Percentiles rank a stretch among this genome's conserved stretches.
Evolutionary conservation across 2,888 invertebrate species (phyloP).

Genomic region (Sturmia bella): DNA sequence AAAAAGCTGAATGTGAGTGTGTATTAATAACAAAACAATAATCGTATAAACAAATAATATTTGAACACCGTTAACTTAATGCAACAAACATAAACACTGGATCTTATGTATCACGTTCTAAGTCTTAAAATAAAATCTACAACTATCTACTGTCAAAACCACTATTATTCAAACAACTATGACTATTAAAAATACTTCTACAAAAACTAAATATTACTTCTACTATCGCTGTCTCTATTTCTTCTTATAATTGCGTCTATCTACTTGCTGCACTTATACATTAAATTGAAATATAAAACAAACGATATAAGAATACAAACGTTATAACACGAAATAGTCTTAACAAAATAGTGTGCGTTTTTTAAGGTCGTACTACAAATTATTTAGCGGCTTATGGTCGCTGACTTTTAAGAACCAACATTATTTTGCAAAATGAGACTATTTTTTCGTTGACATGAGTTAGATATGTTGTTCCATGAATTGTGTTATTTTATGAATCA

Average conservation of each 20-base stretch:
- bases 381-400: too few species aligned
- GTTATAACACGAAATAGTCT: constrained; percentile 16
- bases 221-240: constrained; percentile 56
- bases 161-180: constrained; percentile 33
- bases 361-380: constrained; percentile 6
- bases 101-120: not conserved
- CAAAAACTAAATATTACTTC: not conserved
- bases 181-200: constrained; percentile 9
- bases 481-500: too few species aligned
- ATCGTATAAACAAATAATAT: constrained; percentile 6
- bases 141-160: constrained; percentile 15
- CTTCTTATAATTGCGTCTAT: constrained; percentile 43
- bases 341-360: constrained; percentile 50
- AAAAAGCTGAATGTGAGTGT: constrained; percentile 57
- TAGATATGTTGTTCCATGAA: too few species aligned
- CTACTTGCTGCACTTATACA: not conserved
- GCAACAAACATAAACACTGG: not conserved
- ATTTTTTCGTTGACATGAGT: not conserved
- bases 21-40: constrained; percentile 20
- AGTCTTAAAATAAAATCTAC: constrained; percentile 22
- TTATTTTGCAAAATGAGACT: constrained; percentile 8
- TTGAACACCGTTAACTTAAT: constrained; percentile 2
- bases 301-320: constrained; percentile 34
- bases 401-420: constrained; percentile 44
- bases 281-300: constrained; percentile 28